Evolutionary conservation across 2,113 vertebrate species (phyloP), one percentile per base, ranked within the genome.

Genomic region (Epinephelus cyanopodus): DNA sequence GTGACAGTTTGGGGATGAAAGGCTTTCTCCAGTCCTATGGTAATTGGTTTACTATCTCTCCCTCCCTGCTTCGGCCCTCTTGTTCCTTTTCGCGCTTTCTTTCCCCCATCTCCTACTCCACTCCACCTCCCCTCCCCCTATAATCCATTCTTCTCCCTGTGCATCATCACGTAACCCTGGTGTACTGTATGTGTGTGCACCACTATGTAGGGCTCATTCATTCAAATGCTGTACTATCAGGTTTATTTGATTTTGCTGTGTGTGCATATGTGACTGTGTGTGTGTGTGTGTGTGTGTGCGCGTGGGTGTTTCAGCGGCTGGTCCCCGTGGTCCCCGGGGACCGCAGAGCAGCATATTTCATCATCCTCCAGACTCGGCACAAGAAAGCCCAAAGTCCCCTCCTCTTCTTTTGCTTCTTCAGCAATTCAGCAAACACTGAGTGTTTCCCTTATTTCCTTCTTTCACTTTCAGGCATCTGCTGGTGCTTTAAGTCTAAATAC

Each of bases 1-100:
- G 79, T 84, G 89, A 81, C 85, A 91, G 77, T 90, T 83, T 84
- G 29, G 47, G 85, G 91, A 95, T 91, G 82, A 93, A 95, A 95
- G 86, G 69, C 78, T 92, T 87, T 86, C 68, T 81, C 74, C 63
- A 66, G 74, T 79, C 74, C 78, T 81, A 50, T 79, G 82, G 74
- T 86, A 87, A 92, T 93, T 88, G 80, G 79, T 88, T 90, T 86
- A 74, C 77, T 82, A 77, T 74, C 61, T 69, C 58, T 29, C 37
- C 71, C 62, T 69, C 64, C 78, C 21, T 73, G 47, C 77, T 86
- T 60, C 11, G 23, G 50, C 65, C 61, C 7, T 39, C 68, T 61
- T 52, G 62, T 65, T 56, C 60, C 39, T 10, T 47, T 62, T 45
- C 6, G 4, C 52, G 69, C 65, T 61, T 72, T 84, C 33, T 75